Conservation (phyloP, 2,797 vertebrate species). For the Apogon hyalosoma region DNA sequence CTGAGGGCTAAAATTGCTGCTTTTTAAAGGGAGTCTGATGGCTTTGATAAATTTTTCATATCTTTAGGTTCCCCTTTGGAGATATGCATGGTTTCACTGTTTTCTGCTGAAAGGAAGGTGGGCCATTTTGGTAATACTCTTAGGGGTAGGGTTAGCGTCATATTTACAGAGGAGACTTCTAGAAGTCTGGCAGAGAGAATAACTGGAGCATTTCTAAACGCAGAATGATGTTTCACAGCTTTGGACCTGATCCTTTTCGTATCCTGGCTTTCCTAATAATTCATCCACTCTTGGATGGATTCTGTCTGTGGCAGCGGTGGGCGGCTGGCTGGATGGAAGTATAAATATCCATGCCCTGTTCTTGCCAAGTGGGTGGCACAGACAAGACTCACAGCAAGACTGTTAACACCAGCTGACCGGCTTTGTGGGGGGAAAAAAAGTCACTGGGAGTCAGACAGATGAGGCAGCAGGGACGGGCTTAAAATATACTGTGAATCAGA, state of each 20-base stretch:
- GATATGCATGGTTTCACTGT: too few species aligned
- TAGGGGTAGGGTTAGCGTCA: not conserved
- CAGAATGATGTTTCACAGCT: slow-evolving; percentile 4
- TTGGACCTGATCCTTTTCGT: slow-evolving; percentile 15
- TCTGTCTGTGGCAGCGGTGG: slow-evolving; percentile 24
- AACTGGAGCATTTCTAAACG: not conserved
- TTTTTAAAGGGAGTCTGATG: too few species aligned
- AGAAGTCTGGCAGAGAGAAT: not conserved
- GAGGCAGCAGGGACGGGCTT: slow-evolving; percentile 31
- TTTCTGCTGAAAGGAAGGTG: too few species aligned
- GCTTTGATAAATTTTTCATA: too few species aligned
- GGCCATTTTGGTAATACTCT: not conserved
- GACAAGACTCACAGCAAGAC: slow-evolving; percentile 40
- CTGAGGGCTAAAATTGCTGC: too few species aligned
- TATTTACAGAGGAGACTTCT: slow-evolving; percentile 14
- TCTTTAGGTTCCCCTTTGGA: too few species aligned
- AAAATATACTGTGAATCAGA: slow-evolving; percentile 50
- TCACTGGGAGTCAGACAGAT: slow-evolving; percentile 39
- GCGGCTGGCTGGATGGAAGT: slow-evolving; percentile 43
- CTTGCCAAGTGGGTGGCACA: slow-evolving; percentile 60
- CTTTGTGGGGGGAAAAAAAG: slow-evolving; percentile 29
- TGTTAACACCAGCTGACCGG: slow-evolving; percentile 59
- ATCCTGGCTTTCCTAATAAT: slow-evolving; percentile 31
- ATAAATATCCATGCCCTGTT: slow-evolving; percentile 53
- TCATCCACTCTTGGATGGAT: slow-evolving; percentile 19